Percentiles rank a stretch among this genome's conserved stretches.
These are phyloP conservation scores for Anorthoa munda DNA, from an alignment of 2,888 invertebrate species.

Conservation along the genomic window DNA sequence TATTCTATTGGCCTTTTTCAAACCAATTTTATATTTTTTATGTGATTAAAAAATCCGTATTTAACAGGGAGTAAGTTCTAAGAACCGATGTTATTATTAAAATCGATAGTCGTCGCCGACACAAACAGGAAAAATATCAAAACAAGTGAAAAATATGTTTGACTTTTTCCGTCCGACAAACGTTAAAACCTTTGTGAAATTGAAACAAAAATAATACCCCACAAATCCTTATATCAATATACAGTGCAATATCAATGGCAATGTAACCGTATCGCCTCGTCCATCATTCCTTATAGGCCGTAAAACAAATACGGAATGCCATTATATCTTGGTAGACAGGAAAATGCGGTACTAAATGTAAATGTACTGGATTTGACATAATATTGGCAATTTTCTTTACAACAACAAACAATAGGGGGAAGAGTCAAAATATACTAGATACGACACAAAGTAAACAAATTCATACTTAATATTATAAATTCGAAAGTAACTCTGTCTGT, in stretches of 20 bases:
- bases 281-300: constrained; percentile 42
- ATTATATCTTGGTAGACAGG: constrained; percentile 10
- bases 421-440: constrained; percentile 1
- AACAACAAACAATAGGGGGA: too few species aligned
- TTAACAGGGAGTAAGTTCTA: neutral
- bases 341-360: constrained; percentile 29
- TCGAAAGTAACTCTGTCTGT: too few species aligned
- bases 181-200: constrained; percentile 31
- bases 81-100: neutral
- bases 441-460: constrained; percentile 20
- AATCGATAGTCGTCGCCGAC: neutral
- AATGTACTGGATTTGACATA: constrained; percentile 2
- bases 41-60: neutral
- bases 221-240: constrained; percentile 42
- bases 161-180: neutral
- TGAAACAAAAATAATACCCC: constrained; percentile 44
- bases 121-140: constrained; percentile 12
- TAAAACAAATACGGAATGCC: constrained; percentile 43
- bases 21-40: neutral
- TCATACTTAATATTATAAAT: too few species aligned
- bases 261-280: constrained; percentile 38
- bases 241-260: constrained; percentile 43
- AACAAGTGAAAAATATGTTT: constrained; percentile 8
- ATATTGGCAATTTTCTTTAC: neutral
- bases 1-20: too few species aligned